Evolutionary conservation across 2,797 vertebrate species (phyloP).

Genomic region (Microchirus variegatus): DNA sequence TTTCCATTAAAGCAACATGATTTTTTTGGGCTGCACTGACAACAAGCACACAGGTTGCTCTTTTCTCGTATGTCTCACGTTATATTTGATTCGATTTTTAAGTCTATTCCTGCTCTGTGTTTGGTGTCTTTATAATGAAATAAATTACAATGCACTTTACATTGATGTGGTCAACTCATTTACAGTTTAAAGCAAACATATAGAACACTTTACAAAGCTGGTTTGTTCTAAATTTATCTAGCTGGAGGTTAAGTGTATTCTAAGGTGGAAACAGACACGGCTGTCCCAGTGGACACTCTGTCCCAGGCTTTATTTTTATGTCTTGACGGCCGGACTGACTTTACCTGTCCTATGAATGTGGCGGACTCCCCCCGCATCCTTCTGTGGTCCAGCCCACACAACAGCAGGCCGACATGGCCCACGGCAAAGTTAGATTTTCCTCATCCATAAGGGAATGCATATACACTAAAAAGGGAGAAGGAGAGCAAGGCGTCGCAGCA

Average conservation of each 20-base stretch:
- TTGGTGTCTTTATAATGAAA: slow-evolving; percentile 3
- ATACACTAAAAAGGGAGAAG: background rate
- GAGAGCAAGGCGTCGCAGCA: background rate
- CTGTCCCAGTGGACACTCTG: slow-evolving; percentile 40
- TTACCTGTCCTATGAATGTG: slow-evolving; percentile 64
- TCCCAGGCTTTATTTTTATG: slow-evolving; percentile 56
- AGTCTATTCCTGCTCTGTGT: background rate
- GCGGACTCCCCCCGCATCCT: slow-evolving; percentile 58
- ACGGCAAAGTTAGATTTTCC: slow-evolving; percentile 59
- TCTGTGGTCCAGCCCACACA: slow-evolving; percentile 61
- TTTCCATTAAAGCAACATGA: no score
- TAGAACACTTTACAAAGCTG: slow-evolving; percentile 25
- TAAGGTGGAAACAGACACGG: slow-evolving; percentile 53
- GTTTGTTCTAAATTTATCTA: slow-evolving; percentile 61
- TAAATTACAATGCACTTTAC: background rate
- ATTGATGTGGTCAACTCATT: no score
- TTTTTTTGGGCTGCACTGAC: no score
- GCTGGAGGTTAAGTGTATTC: slow-evolving; percentile 51
- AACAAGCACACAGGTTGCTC: no score
- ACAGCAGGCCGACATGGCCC: slow-evolving; percentile 60
- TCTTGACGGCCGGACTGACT: slow-evolving; percentile 53
- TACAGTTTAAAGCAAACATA: slow-evolving; percentile 27
- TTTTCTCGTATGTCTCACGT: no score
- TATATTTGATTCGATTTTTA: background rate
- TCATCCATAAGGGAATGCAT: slow-evolving; percentile 21